These are phyloP conservation scores for Cryptoprocta ferox DNA, from an alignment of 2,797 vertebrate genomes.

Conservation along the genomic window DNA sequence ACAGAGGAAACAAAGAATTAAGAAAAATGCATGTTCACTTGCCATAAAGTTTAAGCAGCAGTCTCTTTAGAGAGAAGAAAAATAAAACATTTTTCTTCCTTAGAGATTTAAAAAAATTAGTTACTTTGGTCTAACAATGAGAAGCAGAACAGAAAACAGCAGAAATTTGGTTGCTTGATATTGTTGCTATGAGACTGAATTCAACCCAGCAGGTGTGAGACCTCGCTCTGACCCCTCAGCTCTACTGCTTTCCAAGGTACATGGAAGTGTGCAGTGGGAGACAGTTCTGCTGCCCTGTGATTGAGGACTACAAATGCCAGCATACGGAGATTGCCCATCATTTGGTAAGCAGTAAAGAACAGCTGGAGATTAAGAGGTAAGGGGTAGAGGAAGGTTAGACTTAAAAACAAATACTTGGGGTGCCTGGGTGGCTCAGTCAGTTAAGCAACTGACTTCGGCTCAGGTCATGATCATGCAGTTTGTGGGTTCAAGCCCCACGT, in stretches of 20 bases:
- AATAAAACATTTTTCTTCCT: not conserved
- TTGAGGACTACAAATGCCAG: not conserved
- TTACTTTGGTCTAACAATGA: not conserved
- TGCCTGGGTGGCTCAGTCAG: no score
- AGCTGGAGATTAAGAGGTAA: not conserved
- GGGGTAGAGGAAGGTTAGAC: not conserved
- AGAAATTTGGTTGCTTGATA: not conserved
- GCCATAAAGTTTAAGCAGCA: constrained; percentile 15
- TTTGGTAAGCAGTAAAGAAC: not conserved
- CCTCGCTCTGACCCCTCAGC: not conserved
- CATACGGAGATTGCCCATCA: not conserved
- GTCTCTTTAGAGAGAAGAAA: not conserved
- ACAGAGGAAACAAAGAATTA: constrained; percentile 11
- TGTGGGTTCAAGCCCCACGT: no score
- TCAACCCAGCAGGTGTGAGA: not conserved
- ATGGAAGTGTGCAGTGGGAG: not conserved
- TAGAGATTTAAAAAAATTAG: not conserved
- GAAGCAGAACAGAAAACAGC: not conserved
- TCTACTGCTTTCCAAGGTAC: not conserved
- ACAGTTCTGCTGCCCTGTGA: not conserved
- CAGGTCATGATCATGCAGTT: no score
- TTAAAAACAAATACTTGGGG: not conserved
- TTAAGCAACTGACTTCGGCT: no score
- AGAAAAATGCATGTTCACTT: not conserved
- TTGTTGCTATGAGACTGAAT: not conserved